Evolutionary conservation across 1,140 invertebrate species (phyloP).

Genomic region (Physella acuta): DNA sequence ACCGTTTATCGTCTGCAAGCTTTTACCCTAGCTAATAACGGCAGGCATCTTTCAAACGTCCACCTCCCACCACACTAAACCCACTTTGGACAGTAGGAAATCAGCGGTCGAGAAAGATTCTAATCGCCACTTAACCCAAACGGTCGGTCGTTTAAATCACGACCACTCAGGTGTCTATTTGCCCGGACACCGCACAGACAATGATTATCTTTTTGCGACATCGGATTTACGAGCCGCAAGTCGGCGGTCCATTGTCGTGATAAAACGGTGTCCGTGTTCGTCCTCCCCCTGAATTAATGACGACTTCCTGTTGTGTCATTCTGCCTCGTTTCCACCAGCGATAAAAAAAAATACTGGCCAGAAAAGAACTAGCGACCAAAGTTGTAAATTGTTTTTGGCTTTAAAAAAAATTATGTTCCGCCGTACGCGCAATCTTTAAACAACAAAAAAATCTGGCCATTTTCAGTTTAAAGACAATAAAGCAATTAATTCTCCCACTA

Average conservation of each 20-base stretch:
- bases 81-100: not conserved
- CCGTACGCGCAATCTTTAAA: not conserved
- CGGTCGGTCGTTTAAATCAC: not conserved
- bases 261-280: conserved; percentile 19
- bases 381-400: conserved; percentile 4
- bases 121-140: not conserved
- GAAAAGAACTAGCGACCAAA: not conserved
- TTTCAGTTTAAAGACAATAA: conserved; percentile 2
- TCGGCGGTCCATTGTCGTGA: conserved; percentile 10
- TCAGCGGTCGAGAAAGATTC: not conserved
- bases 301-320: conserved; percentile 19
- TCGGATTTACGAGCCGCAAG: conserved; percentile 11
- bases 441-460: not conserved
- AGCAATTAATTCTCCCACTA: conserved; percentile 4
- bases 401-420: not conserved
- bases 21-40: too few relatives aligned
- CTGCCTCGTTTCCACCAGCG: conserved; percentile 6
- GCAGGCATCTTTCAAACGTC: too few relatives aligned
- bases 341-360: not conserved
- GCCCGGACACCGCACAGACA: not conserved
- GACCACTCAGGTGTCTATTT: not conserved
- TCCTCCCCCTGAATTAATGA: conserved; percentile 11
- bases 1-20: too few relatives aligned
- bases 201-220: conserved; percentile 17
- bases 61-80: not conserved